Conservation (phyloP, 2,113 vertebrate species). For the Anguilla rostrata region DNA sequence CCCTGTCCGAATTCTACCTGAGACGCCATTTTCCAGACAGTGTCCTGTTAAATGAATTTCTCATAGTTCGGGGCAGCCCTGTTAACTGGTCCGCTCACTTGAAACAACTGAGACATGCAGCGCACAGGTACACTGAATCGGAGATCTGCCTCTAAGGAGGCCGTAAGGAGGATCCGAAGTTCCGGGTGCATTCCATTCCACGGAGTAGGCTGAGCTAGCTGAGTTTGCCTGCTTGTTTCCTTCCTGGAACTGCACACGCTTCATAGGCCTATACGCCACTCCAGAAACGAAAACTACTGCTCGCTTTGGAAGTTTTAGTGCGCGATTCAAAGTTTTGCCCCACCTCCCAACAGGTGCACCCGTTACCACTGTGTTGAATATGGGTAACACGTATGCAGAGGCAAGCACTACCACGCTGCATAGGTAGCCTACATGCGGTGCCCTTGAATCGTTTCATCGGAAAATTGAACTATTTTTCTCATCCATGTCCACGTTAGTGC, state of each 20-base stretch:
- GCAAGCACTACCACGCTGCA: neutral
- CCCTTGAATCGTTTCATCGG: neutral
- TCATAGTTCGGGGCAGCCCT: neutral
- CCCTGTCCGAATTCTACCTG: slow-evolving; percentile 32
- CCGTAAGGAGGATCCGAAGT: slow-evolving; percentile 47
- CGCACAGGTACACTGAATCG: neutral
- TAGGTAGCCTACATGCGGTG: neutral
- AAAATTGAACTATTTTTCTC: neutral
- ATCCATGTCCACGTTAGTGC: neutral
- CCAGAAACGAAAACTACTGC: slow-evolving; percentile 39
- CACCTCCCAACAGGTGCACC: slow-evolving; percentile 18
- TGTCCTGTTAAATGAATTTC: neutral
- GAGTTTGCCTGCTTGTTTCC: slow-evolving; percentile 39
- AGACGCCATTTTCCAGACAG: slow-evolving; percentile 53
- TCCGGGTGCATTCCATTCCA: slow-evolving; percentile 62
- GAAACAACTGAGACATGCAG: neutral
- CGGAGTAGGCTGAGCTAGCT: slow-evolving; percentile 21
- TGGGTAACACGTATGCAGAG: neutral
- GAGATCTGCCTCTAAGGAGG: neutral
- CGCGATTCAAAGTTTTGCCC: neutral
- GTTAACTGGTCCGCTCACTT: neutral
- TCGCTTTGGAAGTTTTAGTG: slow-evolving; percentile 43
- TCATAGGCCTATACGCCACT: slow-evolving; percentile 25
- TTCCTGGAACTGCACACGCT: slow-evolving; percentile 41
- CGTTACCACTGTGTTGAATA: neutral